Base-by-base conservation (phyloP, 2,888 invertebrate species). In the Cosmopolites sordidus region DNA sequence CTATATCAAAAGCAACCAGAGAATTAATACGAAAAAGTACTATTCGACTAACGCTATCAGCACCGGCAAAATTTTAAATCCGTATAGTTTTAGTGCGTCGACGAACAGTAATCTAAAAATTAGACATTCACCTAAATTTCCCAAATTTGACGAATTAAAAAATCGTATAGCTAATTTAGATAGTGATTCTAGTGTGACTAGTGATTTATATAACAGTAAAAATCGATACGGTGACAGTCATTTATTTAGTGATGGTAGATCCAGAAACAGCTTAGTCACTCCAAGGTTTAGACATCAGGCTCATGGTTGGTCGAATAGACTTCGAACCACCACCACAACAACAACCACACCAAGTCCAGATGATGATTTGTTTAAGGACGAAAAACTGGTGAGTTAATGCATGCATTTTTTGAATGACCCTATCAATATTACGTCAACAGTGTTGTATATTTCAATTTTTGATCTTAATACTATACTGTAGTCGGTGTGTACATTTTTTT, bases 21-120 rank as follows among this genome's bases (percentile, higher is more conserved):
- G 56, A 51, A 48, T 37, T 51, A 48, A 56, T 51, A 30, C 51
- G 48, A 51, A 51, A 51, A 56, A 56, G 51, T 51, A 56, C 51
- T 38, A 48, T 56, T 40, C 51, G 51, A 45, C 30, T 56, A 41
- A 37, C 45, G 5, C 9, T 11, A n/a, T 2, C 27, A 22, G 12
- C 11, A 4, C 33, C 5, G 33, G 3, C 4, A 33, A 12, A 2
- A 33, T 6, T 11, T 16, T 16, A 40, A 16, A 40, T 5, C 16
- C 5, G 14, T 38, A 12, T 12, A 38, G 11, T 16, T 37, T 37
- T n/a, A n/a, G 37, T 37, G 14, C 5, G 3, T 5, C 37, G 3
- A 40, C 6, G 6, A 40, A 40, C 17, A 40, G 3, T 16, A 40
- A 22, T 15, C 40, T 44, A 11, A 51, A 41, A 55, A 29, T 55